A percentile compares a stretch with the other conserved stretches of the same genome.
Conservation (phyloP, 2,797 vertebrate genomes). For the Ptychobarbus kaznakovi region DNA sequence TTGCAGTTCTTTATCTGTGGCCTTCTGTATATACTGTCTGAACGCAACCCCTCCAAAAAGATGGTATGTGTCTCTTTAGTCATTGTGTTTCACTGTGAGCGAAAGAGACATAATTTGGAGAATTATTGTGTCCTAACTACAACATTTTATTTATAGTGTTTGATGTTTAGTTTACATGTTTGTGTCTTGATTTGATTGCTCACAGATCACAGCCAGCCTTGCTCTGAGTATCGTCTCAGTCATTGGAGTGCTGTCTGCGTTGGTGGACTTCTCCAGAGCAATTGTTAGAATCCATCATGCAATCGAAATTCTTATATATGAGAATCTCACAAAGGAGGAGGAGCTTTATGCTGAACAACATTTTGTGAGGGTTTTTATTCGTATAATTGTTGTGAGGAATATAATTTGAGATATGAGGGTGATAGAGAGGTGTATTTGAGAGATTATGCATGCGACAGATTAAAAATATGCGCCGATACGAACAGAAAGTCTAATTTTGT, state of each 20-base stretch:
- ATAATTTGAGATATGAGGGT: not conserved
- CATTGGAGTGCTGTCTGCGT: conserved; percentile 35
- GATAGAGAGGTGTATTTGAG: not conserved
- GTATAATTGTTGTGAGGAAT: no score
- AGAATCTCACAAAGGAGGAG: not conserved
- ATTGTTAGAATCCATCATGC: fast-evolving
- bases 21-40: conserved; percentile 72
- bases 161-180: not conserved
- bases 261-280: not conserved
- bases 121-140: not conserved
- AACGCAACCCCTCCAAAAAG: conserved; percentile 74
- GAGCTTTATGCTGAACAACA: fast-evolving
- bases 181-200: not conserved
- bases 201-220: conserved; percentile 60
- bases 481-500: not conserved
- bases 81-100: not conserved
- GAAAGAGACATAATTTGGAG: no score
- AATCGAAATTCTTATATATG: no score
- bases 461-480: not conserved
- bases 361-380: no score
- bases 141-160: not conserved
- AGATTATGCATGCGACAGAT: not conserved
- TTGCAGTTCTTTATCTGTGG: conserved; percentile 72
- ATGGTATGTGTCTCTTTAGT: conserved; percentile 72
- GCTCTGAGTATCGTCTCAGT: conserved; percentile 60